Conservation (phyloP, 2,888 invertebrate species). For the Adineta ricciae region DNA sequence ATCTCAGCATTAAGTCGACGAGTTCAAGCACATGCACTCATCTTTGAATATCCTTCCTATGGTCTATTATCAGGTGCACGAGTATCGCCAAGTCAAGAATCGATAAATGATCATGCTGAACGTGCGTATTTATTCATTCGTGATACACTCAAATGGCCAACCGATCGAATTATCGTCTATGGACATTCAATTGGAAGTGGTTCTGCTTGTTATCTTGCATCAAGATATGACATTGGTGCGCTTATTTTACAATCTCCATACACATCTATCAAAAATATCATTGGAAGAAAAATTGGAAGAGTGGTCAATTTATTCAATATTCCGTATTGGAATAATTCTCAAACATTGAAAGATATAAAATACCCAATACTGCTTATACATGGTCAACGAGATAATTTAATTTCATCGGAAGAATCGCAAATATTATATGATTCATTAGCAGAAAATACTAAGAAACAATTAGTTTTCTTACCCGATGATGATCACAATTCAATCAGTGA, state of each 20-base stretch:
- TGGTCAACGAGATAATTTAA: not conserved
- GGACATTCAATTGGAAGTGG: not conserved
- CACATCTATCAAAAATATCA: not conserved
- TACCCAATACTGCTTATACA: not conserved
- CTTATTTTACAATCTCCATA: not conserved
- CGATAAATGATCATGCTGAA: not conserved
- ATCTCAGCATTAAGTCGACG: not conserved
- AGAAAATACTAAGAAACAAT: not conserved
- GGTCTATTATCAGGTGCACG: not conserved
- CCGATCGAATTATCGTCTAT: not conserved
- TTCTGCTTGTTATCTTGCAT: not conserved
- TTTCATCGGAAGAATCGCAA: not conserved
- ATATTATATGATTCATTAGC: not conserved
- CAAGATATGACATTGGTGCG: not conserved
- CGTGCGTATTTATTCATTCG: not conserved
- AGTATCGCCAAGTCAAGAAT: not conserved
- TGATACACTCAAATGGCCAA: not conserved
- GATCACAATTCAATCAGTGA: not conserved
- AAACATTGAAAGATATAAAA: not conserved
- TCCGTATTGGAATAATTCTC: not conserved
- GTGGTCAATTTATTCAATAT: not conserved
- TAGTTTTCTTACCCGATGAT: not conserved
- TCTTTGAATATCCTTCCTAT: not conserved
- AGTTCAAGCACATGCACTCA: not conserved
- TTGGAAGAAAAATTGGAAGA: not conserved